Evolutionary conservation across 2,113 vertebrate genomes (phyloP).

Genomic region (Ptychochromis oligacanthus): DNA sequence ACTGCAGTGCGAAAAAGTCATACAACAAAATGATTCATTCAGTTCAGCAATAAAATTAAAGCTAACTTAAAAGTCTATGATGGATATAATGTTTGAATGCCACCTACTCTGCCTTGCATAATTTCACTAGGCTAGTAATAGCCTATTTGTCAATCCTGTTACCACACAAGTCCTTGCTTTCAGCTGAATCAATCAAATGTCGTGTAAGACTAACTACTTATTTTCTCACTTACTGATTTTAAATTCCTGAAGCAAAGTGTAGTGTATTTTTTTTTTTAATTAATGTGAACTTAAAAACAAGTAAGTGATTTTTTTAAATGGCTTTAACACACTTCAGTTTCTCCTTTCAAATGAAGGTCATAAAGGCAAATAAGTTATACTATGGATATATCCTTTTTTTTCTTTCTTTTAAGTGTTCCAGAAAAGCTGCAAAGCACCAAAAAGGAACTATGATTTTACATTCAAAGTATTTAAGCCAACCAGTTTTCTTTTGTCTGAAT

Average conservation of each 20-base stretch:
- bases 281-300: slow-evolving; percentile 44
- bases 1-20: neutral
- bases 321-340: slow-evolving; percentile 52
- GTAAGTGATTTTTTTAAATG: slow-evolving; percentile 46
- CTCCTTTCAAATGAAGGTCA: slow-evolving; percentile 51
- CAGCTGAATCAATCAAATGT: slow-evolving; percentile 22
- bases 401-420: slow-evolving; percentile 43
- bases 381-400: slow-evolving; percentile 28
- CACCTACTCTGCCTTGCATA: slow-evolving; percentile 49
- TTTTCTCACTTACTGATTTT: slow-evolving; percentile 24
- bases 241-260: slow-evolving; percentile 32
- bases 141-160: slow-evolving; percentile 15
- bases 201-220: slow-evolving; percentile 20
- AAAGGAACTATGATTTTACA: slow-evolving; percentile 76
- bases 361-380: slow-evolving; percentile 72
- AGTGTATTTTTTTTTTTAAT: neutral
- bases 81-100: slow-evolving; percentile 13
- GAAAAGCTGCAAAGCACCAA: slow-evolving; percentile 70
- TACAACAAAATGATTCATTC: neutral
- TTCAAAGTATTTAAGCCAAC: slow-evolving; percentile 72
- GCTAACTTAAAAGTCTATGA: slow-evolving; percentile 10
- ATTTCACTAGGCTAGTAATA: slow-evolving; percentile 16
- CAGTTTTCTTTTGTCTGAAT: slow-evolving; percentile 53
- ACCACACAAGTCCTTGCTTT: slow-evolving; percentile 34
- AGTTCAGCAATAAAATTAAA: slow-evolving; percentile 5